These are phyloP conservation scores for Grammomys surdaster DNA, from an alignment of 2,113 vertebrate genomes.

Conservation along the genomic window DNA sequence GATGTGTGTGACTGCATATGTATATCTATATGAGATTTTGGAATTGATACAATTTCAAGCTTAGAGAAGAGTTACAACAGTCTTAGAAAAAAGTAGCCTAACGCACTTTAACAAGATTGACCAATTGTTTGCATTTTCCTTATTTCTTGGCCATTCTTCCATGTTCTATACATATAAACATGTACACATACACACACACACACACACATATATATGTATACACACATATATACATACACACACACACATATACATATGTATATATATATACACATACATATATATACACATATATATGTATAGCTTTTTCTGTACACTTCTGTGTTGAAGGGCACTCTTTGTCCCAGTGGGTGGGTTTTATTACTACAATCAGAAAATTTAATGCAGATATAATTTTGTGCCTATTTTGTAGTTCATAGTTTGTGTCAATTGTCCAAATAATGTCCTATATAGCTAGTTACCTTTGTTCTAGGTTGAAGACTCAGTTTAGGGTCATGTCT, in stretches of 20 bases:
- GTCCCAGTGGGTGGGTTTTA: background rate
- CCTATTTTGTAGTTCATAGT: background rate
- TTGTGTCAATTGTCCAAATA: background rate
- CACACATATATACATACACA: too few species aligned
- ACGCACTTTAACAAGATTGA: background rate
- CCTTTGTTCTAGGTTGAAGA: background rate
- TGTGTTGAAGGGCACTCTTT: background rate
- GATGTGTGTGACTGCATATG: background rate
- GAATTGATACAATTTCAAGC: background rate
- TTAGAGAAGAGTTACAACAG: background rate
- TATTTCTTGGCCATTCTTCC: background rate
- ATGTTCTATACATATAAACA: background rate
- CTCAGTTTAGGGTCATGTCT: background rate
- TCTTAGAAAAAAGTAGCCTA: background rate
- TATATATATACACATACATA: too few species aligned
- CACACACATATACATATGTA: too few species aligned
- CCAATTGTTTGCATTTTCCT: background rate
- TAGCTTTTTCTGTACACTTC: too few species aligned
- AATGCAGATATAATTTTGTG: constrained; percentile 3
- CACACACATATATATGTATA: too few species aligned
- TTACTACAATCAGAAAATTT: background rate
- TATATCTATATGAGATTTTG: background rate
- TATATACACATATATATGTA: too few species aligned
- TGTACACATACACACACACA: too few species aligned
- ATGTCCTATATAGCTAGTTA: background rate